These are phyloP conservation scores for Drosophila gaucha DNA, from an alignment of 2,888 invertebrate species.

Conservation along the genomic window DNA sequence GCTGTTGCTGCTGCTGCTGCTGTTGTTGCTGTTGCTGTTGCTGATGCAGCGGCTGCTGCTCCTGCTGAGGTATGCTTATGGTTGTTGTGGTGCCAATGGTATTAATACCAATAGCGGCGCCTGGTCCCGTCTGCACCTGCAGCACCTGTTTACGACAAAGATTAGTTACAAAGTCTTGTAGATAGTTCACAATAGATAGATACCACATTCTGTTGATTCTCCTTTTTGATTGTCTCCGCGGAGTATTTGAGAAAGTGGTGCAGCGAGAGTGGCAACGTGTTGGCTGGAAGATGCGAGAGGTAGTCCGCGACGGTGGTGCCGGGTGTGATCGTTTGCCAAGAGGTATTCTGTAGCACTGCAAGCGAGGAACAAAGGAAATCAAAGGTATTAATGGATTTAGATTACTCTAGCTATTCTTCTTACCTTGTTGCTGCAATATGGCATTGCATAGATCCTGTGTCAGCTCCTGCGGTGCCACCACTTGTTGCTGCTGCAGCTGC, in stretches of 20 bases:
- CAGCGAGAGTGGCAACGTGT: slow-evolving; percentile 90
- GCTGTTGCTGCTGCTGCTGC: slow-evolving; percentile 1
- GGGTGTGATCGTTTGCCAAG: slow-evolving; percentile 86
- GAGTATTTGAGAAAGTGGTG: slow-evolving; percentile 94
- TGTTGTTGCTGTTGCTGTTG: slow-evolving; percentile 43
- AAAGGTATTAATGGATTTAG: not conserved
- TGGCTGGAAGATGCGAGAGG: slow-evolving; percentile 91
- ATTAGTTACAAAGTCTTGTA: not conserved
- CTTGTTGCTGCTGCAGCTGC: slow-evolving; percentile 73
- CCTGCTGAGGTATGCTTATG: slow-evolving; percentile 84
- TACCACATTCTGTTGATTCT: slow-evolving; percentile 86
- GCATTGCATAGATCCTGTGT: slow-evolving; percentile 85
- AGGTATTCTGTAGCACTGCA: slow-evolving; percentile 84
- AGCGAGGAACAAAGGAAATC: fast-evolving
- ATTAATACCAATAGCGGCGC: slow-evolving; percentile 79
- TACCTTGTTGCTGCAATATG: slow-evolving; percentile 84
- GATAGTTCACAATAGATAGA: not conserved
- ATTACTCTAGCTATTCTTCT: slow-evolving; percentile 1
- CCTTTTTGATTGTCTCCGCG: slow-evolving; percentile 91
- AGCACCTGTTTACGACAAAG: slow-evolving; percentile 58
- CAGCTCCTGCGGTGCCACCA: slow-evolving; percentile 83
- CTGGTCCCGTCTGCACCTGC: slow-evolving; percentile 83
- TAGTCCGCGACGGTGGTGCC: slow-evolving; percentile 94
- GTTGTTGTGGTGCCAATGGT: slow-evolving; percentile 79
- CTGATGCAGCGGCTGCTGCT: slow-evolving; percentile 71